Base-by-base conservation (phyloP, 1,140 invertebrate species). In the Centruroides sculpturatus region DNA sequence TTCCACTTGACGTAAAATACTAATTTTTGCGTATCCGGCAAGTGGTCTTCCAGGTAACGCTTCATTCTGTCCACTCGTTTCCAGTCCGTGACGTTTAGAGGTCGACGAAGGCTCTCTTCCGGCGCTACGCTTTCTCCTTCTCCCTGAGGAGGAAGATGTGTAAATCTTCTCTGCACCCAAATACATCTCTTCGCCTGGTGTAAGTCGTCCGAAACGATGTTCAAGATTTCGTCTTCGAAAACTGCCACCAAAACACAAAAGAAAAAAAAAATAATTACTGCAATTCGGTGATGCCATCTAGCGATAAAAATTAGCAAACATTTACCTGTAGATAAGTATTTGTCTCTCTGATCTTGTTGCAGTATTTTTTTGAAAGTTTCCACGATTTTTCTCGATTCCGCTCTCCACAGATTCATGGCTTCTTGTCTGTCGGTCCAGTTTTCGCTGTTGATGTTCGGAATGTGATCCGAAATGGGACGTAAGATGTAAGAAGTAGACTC, bases 401-500 rank as follows among this genome's bases (percentile, higher is more conserved):
- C 65, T 75, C 78, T 66, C 80, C 83, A 75, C 78, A 81, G 80
- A 67, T 66, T 77, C 67, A 78, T 71, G 51, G 73, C 74, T 63
- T 69, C 70, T 66, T 77, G 75, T 59, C 71, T 70, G 59, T 76
- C 75, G 59, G 74, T 71, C 12, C 68, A 57, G 35, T 72, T 73
- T 47, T 72, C 71, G 59, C 75, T 72, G 59, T 64, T 59, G 46
- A 66, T 65, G 23, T 55, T 76, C 3, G 78, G 77, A 60, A 82
- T 82, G 67, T 75, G 76, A 57, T 70, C 74, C 46, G 76, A 76
- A 47, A 82, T 80, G 13, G 79, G 77, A 63, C 79, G 77, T 48
- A 91, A 77, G 5, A 83, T 77, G 73, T 88, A 89, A 69, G 86
- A 87, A 13, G 86, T 82, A 11, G 87, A 86, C 66, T 83, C 79